Conservation (phyloP, 2,888 invertebrate species). For the Hypomecis atomaria region DNA sequence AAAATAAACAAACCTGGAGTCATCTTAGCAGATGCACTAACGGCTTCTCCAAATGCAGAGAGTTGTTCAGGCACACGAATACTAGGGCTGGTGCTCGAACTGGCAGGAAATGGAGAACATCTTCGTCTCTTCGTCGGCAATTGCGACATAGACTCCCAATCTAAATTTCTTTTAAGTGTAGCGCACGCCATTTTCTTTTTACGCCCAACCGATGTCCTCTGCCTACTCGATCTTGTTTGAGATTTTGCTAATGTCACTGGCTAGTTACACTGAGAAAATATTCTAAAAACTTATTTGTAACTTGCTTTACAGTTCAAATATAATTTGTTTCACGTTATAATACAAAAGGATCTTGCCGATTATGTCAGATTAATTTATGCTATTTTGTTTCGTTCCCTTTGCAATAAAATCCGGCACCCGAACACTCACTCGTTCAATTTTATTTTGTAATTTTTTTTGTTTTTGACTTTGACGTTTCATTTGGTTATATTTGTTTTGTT, state of each 20-base stretch:
- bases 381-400: slow-evolving; percentile 62
- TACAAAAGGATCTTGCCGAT: slow-evolving; percentile 68
- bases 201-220: slow-evolving; percentile 85
- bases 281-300: slow-evolving; percentile 56
- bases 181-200: slow-evolving; percentile 97
- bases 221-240: slow-evolving; percentile 61
- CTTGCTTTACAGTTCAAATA: slow-evolving; percentile 61
- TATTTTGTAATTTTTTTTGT: slow-evolving; percentile 65
- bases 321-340: slow-evolving; percentile 56
- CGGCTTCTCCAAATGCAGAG: slow-evolving; percentile 93
- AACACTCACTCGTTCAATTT: slow-evolving; percentile 61
- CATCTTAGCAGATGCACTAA: slow-evolving; percentile 89
- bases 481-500: slow-evolving; percentile 21
- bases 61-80: slow-evolving; percentile 83
- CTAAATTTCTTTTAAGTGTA: slow-evolving; percentile 96
- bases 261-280: slow-evolving; percentile 68
- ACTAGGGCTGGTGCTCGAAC: slow-evolving; percentile 80
- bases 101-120: slow-evolving; percentile 94
- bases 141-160: slow-evolving; percentile 97
- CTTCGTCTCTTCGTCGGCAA: slow-evolving; percentile 95
- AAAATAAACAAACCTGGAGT: slow-evolving; percentile 92
- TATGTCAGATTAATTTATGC: slow-evolving; percentile 66
- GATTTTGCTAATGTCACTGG: slow-evolving; percentile 64
- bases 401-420: slow-evolving; percentile 65
- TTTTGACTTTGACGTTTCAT: slow-evolving; percentile 52